These are phyloP conservation scores for Kryphioiulus occultus DNA, from an alignment of 2,888 invertebrate genomes.

Conservation along the genomic window DNA sequence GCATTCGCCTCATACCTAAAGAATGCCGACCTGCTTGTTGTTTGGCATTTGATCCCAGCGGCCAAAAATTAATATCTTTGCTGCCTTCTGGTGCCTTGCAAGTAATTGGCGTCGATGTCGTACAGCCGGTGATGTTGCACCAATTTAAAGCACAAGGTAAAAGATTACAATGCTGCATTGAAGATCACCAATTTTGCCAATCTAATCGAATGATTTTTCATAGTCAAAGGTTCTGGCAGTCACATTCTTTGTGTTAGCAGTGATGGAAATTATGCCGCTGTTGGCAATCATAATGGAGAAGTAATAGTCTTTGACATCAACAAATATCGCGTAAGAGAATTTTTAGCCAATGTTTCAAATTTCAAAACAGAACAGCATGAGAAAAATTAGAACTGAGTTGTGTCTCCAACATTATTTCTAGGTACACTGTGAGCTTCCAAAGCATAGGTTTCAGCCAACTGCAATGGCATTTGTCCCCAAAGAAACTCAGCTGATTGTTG, in stretches of 20 bases:
- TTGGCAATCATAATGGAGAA: constrained; percentile 72
- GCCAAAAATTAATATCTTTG: constrained; percentile 8
- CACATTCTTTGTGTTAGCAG: constrained; percentile 66
- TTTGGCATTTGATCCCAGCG: constrained; percentile 16
- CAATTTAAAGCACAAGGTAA: constrained; percentile 40
- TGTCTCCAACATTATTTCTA: constrained; percentile 43
- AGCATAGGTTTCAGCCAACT: constrained; percentile 73
- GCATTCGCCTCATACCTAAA: constrained; percentile 13
- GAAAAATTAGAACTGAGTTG: too few relatives aligned
- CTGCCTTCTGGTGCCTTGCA: constrained; percentile 38
- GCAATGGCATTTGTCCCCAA: constrained; percentile 74
- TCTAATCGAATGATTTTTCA: not conserved
- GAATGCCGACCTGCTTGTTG: constrained; percentile 1
- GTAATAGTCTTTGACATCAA: constrained; percentile 71
- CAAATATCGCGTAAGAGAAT: constrained; percentile 59
- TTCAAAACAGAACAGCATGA: too few relatives aligned
- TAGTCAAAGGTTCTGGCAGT: constrained; percentile 59
- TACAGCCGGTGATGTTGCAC: constrained; percentile 33
- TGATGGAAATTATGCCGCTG: constrained; percentile 72
- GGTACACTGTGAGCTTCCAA: constrained; percentile 71
- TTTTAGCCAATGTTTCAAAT: too few relatives aligned
- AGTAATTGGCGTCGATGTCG: constrained; percentile 43
- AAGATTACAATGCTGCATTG: too few relatives aligned
- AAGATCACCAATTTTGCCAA: not conserved
- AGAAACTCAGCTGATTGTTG: constrained; percentile 71